Evolutionary conservation across 2,888 invertebrate genomes (phyloP).

Genomic region (Dolichomitus sp.): DNA sequence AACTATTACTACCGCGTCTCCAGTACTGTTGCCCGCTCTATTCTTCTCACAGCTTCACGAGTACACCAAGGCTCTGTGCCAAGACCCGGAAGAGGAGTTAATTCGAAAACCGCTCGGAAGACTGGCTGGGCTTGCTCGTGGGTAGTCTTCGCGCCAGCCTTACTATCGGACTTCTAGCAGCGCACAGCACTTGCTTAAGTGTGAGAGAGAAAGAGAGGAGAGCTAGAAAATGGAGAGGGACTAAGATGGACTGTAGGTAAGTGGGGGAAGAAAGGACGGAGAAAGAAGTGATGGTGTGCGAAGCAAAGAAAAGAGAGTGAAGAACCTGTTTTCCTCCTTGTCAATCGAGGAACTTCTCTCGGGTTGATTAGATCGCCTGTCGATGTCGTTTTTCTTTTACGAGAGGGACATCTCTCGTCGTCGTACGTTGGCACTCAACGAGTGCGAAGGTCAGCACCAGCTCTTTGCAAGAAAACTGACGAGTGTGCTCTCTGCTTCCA

Average conservation of each 20-base stretch:
- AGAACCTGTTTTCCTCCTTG: slow-evolving; percentile 47
- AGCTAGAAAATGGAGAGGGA: slow-evolving; percentile 10
- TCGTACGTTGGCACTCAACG: slow-evolving; percentile 15
- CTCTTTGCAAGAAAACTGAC: slow-evolving; percentile 32
- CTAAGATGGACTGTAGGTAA: slow-evolving; percentile 26
- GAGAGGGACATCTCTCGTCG: slow-evolving; percentile 35
- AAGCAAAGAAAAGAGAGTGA: slow-evolving; percentile 32
- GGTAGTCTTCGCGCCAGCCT: slow-evolving; percentile 44
- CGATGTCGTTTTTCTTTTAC: slow-evolving; percentile 54
- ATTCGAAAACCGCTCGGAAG: slow-evolving; percentile 77
- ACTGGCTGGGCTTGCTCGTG: slow-evolving; percentile 62
- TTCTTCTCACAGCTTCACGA: slow-evolving; percentile 2
- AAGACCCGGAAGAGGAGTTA: slow-evolving; percentile 75
- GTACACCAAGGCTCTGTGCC: slow-evolving; percentile 71
- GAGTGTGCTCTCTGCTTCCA: slow-evolving; percentile 15
- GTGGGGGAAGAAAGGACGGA: slow-evolving; percentile 26
- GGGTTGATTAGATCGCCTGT: slow-evolving; percentile 60
- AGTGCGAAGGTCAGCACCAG: slow-evolving; percentile 50
- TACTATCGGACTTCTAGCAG: slow-evolving; percentile 55
- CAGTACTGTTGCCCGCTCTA: slow-evolving; percentile 36
- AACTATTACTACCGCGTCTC: slow-evolving; percentile 46
- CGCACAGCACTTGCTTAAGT: slow-evolving; percentile 38
- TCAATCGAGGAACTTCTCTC: slow-evolving; percentile 49
- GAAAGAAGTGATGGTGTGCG: slow-evolving; percentile 11
- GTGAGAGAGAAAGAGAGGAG: slow-evolving; percentile 48